These are phyloP conservation scores for Dorcus hopei DNA, from an alignment of 2,888 invertebrate species.

Conservation along the genomic window DNA sequence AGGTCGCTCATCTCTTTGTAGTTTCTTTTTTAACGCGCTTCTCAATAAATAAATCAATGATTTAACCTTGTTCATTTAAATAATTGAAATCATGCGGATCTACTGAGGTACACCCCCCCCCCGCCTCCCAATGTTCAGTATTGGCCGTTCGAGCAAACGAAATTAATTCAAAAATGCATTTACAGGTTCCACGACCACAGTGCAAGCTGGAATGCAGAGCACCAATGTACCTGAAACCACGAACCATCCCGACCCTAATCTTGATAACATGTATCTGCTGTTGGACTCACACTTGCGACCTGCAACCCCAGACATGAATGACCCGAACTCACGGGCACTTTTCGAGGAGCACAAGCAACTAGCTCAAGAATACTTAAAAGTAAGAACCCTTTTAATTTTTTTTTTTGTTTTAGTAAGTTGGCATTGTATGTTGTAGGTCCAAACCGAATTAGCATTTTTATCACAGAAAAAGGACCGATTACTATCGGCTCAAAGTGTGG, in stretches of 20 bases:
- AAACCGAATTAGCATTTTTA: constrained; percentile 80
- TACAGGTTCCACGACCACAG: constrained; percentile 35
- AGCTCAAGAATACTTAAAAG: constrained; percentile 84
- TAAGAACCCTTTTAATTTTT: constrained; percentile 39
- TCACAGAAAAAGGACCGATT: constrained; percentile 76
- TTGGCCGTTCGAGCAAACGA: no score
- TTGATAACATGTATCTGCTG: constrained; percentile 54
- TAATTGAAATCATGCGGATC: no score
- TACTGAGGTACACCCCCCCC: no score
- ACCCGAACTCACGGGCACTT: constrained; percentile 76
- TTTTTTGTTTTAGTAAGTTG: not conserved
- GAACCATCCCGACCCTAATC: constrained; percentile 50
- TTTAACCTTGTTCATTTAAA: no score
- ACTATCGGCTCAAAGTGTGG: constrained; percentile 62
- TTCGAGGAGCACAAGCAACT: constrained; percentile 86
- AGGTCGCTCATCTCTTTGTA: no score
- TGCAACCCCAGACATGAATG: constrained; percentile 74
- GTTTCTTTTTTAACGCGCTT: no score
- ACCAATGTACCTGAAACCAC: constrained; percentile 30
- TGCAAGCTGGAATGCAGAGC: constrained; percentile 38
- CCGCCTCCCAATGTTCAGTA: no score
- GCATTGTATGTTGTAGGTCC: constrained; percentile 51
- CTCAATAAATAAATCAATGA: no score
- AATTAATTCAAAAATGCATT: not conserved
- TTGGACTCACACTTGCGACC: constrained; percentile 81